Evolutionary conservation across 2,797 vertebrate species (phyloP), one percentile per base, ranked within the genome.

Genomic region (Artibeus jamaicensis): DNA sequence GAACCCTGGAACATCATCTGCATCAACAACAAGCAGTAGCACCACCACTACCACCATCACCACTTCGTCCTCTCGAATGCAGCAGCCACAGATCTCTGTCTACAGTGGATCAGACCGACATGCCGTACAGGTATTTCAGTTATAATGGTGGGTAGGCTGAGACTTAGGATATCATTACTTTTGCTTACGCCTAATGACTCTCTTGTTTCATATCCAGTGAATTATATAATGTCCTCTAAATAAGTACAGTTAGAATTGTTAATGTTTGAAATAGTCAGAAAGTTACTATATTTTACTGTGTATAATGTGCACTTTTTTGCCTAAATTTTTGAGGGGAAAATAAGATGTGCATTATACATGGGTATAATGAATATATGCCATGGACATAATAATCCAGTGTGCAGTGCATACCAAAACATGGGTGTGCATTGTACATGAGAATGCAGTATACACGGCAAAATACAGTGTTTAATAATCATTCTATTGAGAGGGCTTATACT

Each of bases 21-120:
- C 98, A 6, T 97, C 98, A 9, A 97, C 98, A 71, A 98, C 98
- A 44, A 91, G 90, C 53, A 97, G 95, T 53, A 96, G 98, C 89
- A 97, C 98, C 15, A 98, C 98, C 7, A 97, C 98, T 1, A 98
- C 98, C 5, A 93, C 98, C 95, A 98, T 98, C 95, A 98, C 97
- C 97, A 97, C 93, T 82, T 98, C 98, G 92, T 97, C 98, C 0
- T 98, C 98, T 39, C 98, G 98, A 96, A 96, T 98, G 59, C 98
- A 98, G 86, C 98, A 98, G 0, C 99, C 99, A 0, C 98, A 99
- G 92, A 98, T 99, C 46, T 99, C 99, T 3, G 98, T 99, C 82
- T 99, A 99, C 97, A 99, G 99, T 12, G 97, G 99, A 93, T 98
- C 99, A 5, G 99, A 99, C 97, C 98, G 99, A 90, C 99, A 99